A percentile compares a stretch with the other conserved stretches of the same genome.
phyloP scores from a whole-genome alignment of 2,113 vertebrate species.

The Lampris megalopsis region DNA sequence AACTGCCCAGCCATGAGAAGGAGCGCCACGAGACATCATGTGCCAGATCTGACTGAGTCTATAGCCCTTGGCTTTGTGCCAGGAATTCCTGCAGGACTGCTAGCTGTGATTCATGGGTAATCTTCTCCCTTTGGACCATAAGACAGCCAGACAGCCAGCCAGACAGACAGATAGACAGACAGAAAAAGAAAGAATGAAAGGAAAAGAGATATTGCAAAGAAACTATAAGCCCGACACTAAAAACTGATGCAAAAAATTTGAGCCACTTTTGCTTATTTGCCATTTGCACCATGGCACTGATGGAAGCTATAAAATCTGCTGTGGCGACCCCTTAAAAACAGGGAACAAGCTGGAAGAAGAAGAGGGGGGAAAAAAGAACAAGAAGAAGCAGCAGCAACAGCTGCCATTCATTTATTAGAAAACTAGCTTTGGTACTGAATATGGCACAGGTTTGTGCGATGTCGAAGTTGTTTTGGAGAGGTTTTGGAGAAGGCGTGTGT shows the following conservation, averaged over 20 bases:
- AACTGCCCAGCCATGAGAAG: conserved; percentile 54
- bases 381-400: background rate
- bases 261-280: background rate
- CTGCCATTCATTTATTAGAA: background rate
- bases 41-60: conserved; percentile 37
- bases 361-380: too few relatives aligned
- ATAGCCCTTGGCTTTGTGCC: conserved; percentile 53
- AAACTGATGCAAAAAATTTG: background rate
- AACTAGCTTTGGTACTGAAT: background rate
- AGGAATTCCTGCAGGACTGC: conserved; percentile 43
- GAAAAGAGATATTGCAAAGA: conserved; percentile 22
- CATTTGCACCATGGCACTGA: background rate
- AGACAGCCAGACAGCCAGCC: conserved; percentile 10
- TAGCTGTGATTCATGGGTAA: conserved; percentile 49
- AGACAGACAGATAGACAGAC: conserved; percentile 42
- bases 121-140: conserved; percentile 31
- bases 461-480: background rate
- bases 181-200: conserved; percentile 3
- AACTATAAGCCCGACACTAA: conserved; percentile 36
- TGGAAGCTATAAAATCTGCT: too few relatives aligned
- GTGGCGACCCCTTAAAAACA: too few relatives aligned
- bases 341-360: too few relatives aligned
- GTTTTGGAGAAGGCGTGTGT: conserved; percentile 13
- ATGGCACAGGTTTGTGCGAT: conserved; percentile 12
- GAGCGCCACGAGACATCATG: conserved; percentile 41